These are phyloP conservation scores for Theonella swinhoei DNA, from an alignment of 37 sponge, comb jelly and placozoan genomes.

Conservation along the genomic window DNA sequence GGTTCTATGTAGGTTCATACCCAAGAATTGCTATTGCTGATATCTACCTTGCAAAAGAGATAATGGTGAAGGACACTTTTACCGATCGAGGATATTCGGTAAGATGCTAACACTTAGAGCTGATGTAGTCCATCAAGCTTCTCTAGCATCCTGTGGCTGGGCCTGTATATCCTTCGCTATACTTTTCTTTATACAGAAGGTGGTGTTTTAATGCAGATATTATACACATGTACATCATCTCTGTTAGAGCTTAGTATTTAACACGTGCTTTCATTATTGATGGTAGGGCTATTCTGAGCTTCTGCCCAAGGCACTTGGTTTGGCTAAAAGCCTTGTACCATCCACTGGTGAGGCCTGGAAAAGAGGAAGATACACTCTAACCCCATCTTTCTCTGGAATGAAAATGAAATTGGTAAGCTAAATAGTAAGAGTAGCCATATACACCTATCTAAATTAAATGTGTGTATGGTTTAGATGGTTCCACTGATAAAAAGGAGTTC, in stretches of 20 bases:
- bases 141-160: no score
- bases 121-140: no score
- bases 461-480: constrained; percentile 50
- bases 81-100: constrained; percentile 6
- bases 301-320: background rate
- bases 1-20: constrained; percentile 12
- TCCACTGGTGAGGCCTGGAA: constrained; percentile 55
- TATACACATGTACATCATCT: no score
- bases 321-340: background rate
- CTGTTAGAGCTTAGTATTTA: no score
- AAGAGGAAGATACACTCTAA: constrained; percentile 49
- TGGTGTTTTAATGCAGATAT: no score
- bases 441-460: no score
- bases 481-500: constrained; percentile 57
- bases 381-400: constrained; percentile 62
- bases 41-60: constrained; percentile 14
- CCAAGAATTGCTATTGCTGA: constrained; percentile 1
- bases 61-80: constrained; percentile 33
- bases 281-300: no score
- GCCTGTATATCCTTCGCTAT: no score
- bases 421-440: background rate
- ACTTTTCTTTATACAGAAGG: no score
- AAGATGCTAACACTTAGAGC: no score
- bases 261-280: no score
- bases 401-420: constrained; percentile 66